phyloP scores from a whole-genome alignment of 1,140 invertebrate species.

The Hylyphantes graminicola region DNA sequence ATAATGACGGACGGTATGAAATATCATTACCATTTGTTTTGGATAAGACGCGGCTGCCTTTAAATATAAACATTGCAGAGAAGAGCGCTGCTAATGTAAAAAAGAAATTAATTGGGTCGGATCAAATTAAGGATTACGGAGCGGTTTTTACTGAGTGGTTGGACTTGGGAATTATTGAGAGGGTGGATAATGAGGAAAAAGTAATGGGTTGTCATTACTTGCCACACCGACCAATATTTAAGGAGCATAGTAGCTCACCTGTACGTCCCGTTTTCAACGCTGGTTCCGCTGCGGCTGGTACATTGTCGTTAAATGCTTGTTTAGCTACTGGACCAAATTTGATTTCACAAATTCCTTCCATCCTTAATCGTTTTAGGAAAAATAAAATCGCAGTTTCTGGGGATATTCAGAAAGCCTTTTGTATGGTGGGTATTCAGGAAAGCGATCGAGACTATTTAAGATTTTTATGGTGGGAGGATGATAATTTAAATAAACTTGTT shows the following conservation, averaged over 20 bases:
- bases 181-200: background rate
- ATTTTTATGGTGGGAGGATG: constrained; percentile 14
- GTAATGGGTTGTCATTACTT: background rate
- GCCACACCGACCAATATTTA: constrained; percentile 18
- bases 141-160: constrained; percentile 28
- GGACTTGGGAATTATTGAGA: constrained; percentile 17
- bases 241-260: constrained; percentile 19
- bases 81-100: constrained; percentile 2
- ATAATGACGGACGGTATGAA: constrained; percentile 12
- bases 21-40: constrained; percentile 21
- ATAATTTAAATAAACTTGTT: constrained; percentile 2
- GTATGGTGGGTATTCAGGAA: background rate
- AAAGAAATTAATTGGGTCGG: constrained; percentile 16
- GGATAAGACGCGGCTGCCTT: background rate
- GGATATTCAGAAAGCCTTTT: constrained; percentile 37
- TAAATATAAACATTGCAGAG: constrained; percentile 6
- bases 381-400: background rate
- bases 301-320: constrained; percentile 19
- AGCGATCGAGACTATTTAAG: constrained; percentile 33
- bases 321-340: constrained; percentile 35
- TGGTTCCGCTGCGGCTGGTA: background rate
- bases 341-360: constrained; percentile 24
- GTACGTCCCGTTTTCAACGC: constrained; percentile 35
- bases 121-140: background rate
- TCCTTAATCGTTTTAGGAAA: constrained; percentile 23